Base-by-base conservation (phyloP, 1,140 invertebrate genomes). In the Zaprionus kolodkinae region DNA sequence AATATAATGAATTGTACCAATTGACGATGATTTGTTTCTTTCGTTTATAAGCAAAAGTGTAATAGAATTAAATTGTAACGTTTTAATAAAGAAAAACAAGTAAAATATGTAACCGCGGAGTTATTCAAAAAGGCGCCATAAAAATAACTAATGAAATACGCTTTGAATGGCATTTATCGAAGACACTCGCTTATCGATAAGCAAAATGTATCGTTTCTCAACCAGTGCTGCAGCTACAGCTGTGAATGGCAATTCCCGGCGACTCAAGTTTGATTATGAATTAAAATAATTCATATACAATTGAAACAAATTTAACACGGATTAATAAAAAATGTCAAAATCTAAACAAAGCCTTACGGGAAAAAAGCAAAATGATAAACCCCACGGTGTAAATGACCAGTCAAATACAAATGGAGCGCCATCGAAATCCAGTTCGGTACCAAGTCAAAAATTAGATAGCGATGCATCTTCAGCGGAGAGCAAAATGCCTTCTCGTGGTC, bases 1-100 rank as follows among this genome's bases (percentile, higher is more conserved):
- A 89, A 90, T 90, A 89, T 90, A 79, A 90, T 89, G 79, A 81
- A 74, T 72, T 86, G 85, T 89, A 89, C 70, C 86, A 85, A 90
- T 90, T 89, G 85, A 89, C 86, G 79, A 89, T 81, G 86, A 88
- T 90, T 89, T 89, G 85, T 89, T 89, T 89, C 86, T 85, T 89
- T 89, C 86, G 81, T 89, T 89, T 89, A 85, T 90, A 90, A 89
- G 86, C 76, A 89, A 89, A 88, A 90, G 85, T 89, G 85, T 89
- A 89, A 89, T 89, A 89, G 85, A 79, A 76, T 89, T 89, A 81
- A 85, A 90, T 88, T 89, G 86, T 89, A 89, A 89, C 81, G 81
- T 89, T 89, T 90, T 89, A 89, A 89, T 89, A 85, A 85, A 85
- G 70, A 66, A 72, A 89, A 89, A 81, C 55, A 78, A 70, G 65